Evolutionary conservation across 2,888 invertebrate genomes (phyloP).

Genomic region (Cyclophora albipunctata): DNA sequence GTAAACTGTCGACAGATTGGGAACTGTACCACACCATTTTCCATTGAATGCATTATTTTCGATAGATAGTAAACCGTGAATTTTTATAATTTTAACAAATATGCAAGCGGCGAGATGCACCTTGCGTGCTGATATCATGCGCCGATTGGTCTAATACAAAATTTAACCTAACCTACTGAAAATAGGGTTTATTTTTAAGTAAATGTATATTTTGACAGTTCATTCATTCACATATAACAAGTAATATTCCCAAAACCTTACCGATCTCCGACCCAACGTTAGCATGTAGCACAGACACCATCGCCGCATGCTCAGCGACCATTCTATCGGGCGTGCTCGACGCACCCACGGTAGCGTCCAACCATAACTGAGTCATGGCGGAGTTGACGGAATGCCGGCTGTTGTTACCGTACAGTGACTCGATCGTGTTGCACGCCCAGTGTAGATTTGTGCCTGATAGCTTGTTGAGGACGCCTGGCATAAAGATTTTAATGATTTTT

Average conservation of each 20-base stretch:
- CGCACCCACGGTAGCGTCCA: slow-evolving; percentile 79
- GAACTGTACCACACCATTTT: too few species aligned
- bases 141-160: too few species aligned
- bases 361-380: slow-evolving; percentile 80
- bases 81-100: too few species aligned
- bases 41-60: too few species aligned
- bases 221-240: too few species aligned
- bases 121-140: too few species aligned
- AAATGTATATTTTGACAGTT: too few species aligned
- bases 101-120: too few species aligned
- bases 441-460: slow-evolving; percentile 92
- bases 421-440: slow-evolving; percentile 85
- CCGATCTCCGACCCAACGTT: slow-evolving; percentile 95
- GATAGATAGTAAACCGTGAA: too few species aligned
- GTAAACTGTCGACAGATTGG: too few species aligned
- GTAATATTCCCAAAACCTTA: slow-evolving; percentile 35
- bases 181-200: too few species aligned
- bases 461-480: slow-evolving; percentile 83
- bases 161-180: too few species aligned
- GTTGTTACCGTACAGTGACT: slow-evolving; percentile 84
- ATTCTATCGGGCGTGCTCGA: slow-evolving; percentile 82
- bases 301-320: slow-evolving; percentile 87
- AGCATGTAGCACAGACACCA: slow-evolving; percentile 89
- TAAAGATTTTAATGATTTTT: background rate
- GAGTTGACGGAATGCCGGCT: slow-evolving; percentile 90